Conservation (phyloP, 2,797 vertebrate genomes). For the Poeciliopsis infans region DNA sequence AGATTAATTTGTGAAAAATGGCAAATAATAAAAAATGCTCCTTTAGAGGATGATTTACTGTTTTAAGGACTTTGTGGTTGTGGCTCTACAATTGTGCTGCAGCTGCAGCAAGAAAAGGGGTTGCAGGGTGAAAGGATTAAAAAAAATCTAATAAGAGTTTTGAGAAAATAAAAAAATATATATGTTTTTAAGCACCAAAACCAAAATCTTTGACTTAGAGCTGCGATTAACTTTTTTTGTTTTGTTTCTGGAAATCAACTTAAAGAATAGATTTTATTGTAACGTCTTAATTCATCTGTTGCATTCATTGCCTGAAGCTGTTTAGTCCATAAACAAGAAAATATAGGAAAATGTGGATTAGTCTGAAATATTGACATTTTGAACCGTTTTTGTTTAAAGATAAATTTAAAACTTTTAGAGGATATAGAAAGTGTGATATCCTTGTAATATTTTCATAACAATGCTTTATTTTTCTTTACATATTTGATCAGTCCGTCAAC, state of each 20-base stretch:
- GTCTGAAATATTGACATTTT: neutral
- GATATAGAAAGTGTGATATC: neutral
- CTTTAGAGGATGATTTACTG: slow-evolving; percentile 10
- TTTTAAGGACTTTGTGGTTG: slow-evolving; percentile 5
- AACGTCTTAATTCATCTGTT: neutral
- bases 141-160: neutral
- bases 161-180: neutral
- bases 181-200: neutral
- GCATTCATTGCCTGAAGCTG: neutral
- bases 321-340: neutral
- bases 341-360: neutral
- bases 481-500: neutral
- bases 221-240: neutral
- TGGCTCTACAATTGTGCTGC: slow-evolving; percentile 16
- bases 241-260: neutral
- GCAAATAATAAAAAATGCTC: neutral
- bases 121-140: neutral
- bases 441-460: neutral
- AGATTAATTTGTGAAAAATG: neutral
- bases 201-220: neutral
- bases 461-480: neutral
- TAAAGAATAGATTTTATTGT: neutral
- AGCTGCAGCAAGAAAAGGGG: slow-evolving; percentile 9
- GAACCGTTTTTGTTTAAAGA: neutral
- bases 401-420: neutral